Conservation (phyloP, 2,888 invertebrate species). For the Aromia moschata region DNA sequence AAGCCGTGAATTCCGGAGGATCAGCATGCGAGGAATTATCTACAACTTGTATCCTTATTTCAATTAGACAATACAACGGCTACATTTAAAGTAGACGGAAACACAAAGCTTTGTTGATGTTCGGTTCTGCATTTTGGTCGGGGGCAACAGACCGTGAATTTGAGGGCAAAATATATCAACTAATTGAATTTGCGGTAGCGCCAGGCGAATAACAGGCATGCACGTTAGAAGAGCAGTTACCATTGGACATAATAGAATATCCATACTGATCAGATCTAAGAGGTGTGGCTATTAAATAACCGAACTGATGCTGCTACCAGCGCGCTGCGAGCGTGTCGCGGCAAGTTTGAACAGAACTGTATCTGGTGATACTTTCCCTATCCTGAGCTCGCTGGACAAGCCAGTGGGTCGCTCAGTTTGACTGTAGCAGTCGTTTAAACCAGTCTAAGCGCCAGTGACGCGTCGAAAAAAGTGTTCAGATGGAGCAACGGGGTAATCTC, state of each 20-base stretch:
- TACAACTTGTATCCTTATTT: conserved; percentile 4
- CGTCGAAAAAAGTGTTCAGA: no score
- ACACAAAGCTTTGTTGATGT: conserved; percentile 15
- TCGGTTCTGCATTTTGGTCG: not conserved
- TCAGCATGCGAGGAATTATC: conserved; percentile 6
- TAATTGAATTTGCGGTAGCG: conserved; percentile 13
- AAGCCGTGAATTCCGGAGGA: not conserved
- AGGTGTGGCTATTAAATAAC: no score
- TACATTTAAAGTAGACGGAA: not conserved
- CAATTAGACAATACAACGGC: not conserved
- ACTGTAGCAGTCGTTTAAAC: no score
- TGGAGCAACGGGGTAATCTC: no score
- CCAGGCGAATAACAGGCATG: conserved; percentile 3
- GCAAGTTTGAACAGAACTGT: no score
- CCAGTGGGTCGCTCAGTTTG: no score
- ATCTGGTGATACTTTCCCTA: no score
- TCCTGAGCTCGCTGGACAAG: no score
- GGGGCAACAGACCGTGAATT: not conserved
- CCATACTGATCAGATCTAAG: conserved; percentile 1
- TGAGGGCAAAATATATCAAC: conserved; percentile 5
- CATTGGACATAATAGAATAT: not conserved
- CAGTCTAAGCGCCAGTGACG: no score
- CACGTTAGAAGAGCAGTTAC: conserved; percentile 1
- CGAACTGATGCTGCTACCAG: no score
- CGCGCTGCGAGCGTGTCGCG: no score